Evolutionary conservation across 2,113 vertebrate genomes (phyloP).

Genomic region (Myrmophylax atrothorax): DNA sequence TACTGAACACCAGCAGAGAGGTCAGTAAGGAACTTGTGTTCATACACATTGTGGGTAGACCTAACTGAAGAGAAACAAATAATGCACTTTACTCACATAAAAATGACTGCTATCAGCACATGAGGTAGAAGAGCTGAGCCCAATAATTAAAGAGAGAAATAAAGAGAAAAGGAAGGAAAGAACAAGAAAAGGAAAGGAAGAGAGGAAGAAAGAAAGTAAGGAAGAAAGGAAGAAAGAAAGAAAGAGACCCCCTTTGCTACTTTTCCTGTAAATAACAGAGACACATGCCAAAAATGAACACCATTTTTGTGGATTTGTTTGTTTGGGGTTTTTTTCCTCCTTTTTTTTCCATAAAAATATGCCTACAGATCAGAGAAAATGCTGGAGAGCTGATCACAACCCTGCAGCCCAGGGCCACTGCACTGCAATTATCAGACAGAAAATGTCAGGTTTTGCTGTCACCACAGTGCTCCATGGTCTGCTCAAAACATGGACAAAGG

Average conservation of each 20-base stretch:
- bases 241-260: background rate
- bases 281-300: background rate
- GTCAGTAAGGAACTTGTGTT: background rate
- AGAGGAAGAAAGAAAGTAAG: background rate
- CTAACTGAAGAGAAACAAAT: background rate
- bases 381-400: background rate
- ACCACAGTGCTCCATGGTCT: rapidly evolving
- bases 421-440: background rate
- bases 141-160: background rate
- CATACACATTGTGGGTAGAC: background rate
- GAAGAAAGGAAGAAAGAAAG: too few relatives aligned
- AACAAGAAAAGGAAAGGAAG: too few relatives aligned
- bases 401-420: background rate
- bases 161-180: background rate
- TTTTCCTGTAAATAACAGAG: background rate
- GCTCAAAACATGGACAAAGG: background rate
- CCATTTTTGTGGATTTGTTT: background rate
- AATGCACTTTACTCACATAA: background rate
- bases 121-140: background rate
- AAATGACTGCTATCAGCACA: background rate
- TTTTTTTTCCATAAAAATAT: background rate
- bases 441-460: background rate
- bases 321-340: too few relatives aligned
- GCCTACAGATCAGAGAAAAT: background rate
- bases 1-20: background rate